Percentiles rank a stretch among this genome's conserved stretches.
Evolutionary conservation across 2,113 vertebrate genomes (phyloP).

Genomic region (Strix uralensis): DNA sequence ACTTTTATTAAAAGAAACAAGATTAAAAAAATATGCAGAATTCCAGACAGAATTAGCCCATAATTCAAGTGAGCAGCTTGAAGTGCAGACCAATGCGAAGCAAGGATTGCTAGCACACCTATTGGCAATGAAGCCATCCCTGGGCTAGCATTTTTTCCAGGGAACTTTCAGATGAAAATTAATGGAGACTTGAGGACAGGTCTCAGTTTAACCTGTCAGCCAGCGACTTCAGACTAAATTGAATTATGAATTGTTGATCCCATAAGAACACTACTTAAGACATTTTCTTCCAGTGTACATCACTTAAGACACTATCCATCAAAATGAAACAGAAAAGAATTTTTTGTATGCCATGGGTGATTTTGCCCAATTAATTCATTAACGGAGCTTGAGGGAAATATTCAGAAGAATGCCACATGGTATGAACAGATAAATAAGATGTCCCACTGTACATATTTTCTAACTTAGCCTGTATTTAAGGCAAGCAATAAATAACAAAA

Average conservation of each 20-base stretch:
- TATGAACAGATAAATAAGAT: neutral
- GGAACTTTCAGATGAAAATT: neutral
- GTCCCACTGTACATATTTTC: neutral
- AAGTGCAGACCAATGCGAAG: neutral
- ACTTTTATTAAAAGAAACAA: neutral
- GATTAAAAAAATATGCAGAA: neutral
- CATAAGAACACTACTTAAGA: neutral
- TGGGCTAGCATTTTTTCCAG: neutral
- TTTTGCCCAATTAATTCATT: neutral
- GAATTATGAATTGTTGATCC: neutral
- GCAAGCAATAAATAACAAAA: neutral
- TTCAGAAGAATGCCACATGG: neutral
- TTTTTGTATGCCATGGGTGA: neutral
- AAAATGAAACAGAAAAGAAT: neutral
- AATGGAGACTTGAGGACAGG: neutral
- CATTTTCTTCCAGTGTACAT: neutral
- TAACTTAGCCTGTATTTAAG: neutral
- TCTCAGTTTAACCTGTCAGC: neutral
- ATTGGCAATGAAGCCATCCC: neutral
- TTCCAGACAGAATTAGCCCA: neutral
- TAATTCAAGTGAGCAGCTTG: neutral
- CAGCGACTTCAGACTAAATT: neutral
- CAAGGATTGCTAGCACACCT: fast-evolving
- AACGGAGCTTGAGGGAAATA: neutral
- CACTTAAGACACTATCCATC: neutral